Percentiles rank a stretch among this genome's conserved stretches.
Conservation (phyloP, 2,113 vertebrate species). For the Leiothrix lutea region DNA sequence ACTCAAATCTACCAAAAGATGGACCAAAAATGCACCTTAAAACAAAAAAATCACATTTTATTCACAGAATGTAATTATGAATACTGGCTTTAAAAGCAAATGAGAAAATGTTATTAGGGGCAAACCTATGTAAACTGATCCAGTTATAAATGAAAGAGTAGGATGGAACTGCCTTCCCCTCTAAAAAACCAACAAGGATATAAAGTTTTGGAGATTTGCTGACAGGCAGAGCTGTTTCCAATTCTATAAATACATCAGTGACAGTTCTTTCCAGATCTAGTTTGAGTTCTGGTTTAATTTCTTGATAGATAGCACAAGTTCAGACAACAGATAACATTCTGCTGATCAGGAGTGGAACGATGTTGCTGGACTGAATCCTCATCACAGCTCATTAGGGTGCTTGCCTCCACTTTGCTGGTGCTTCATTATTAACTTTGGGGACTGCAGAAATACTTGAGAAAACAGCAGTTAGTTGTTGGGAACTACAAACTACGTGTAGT, state of each 20-base stretch:
- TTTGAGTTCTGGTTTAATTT: neutral
- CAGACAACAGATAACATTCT: neutral
- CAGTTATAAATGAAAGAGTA: neutral
- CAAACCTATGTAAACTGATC: neutral
- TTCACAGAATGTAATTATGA: neutral
- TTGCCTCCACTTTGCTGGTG: neutral
- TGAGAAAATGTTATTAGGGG: neutral
- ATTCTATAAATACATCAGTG: neutral
- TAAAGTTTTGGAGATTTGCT: neutral
- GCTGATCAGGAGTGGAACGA: neutral
- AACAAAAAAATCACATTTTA: neutral
- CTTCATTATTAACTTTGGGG: neutral
- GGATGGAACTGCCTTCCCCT: neutral
- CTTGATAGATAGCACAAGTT: neutral
- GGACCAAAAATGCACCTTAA: neutral
- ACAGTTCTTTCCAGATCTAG: neutral
- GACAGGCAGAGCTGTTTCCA: neutral
- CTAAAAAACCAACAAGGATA: neutral
- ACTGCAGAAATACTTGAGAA: neutral
- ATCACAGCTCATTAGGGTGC: neutral
- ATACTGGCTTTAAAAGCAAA: neutral
- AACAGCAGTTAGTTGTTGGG: neutral
- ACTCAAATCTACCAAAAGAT: neutral
- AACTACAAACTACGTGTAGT: neutral
- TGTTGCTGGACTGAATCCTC: accelerated